Percentiles rank a stretch among this genome's conserved stretches.
phyloP scores from a whole-genome alignment of 2,888 invertebrate genomes.

The Sarcophaga variegata region DNA sequence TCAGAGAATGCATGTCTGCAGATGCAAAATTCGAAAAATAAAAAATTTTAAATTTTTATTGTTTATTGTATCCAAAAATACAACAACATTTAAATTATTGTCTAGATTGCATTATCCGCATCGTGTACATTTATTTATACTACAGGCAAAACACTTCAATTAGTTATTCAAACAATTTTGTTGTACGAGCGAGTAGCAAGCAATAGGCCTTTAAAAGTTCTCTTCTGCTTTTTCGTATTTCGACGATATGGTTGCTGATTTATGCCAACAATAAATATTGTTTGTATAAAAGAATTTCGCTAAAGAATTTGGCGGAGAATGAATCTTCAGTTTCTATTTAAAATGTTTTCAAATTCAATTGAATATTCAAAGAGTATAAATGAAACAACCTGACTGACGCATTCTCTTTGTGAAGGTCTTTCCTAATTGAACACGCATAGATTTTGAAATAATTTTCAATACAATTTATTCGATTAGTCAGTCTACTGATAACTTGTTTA shows the following conservation, averaged over 20 bases:
- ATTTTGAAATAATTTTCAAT: not conserved
- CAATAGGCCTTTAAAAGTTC: slow-evolving; percentile 12
- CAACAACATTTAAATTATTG: not conserved
- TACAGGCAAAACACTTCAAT: slow-evolving; percentile 39
- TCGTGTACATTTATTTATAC: slow-evolving; percentile 49
- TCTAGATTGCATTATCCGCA: slow-evolving; percentile 31
- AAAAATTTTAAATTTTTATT: slow-evolving; percentile 13
- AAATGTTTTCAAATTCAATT: not conserved
- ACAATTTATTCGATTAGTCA: not conserved
- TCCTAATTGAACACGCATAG: not conserved
- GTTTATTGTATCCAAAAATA: slow-evolving; percentile 20
- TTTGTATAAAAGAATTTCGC: slow-evolving; percentile 18
- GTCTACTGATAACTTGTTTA: not conserved
- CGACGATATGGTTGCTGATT: slow-evolving; percentile 44
- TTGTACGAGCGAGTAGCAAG: slow-evolving; percentile 5
- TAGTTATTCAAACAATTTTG: slow-evolving; percentile 54
- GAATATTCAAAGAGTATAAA: not conserved
- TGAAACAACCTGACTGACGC: not conserved
- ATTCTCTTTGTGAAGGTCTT: not conserved
- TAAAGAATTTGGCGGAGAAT: not conserved
- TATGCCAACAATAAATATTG: slow-evolving; percentile 51
- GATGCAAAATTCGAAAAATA: slow-evolving; percentile 38
- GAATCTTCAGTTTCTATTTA: not conserved
- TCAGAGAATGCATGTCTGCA: slow-evolving; percentile 49
- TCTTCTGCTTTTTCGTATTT: not conserved